Evolutionary conservation across 2,888 invertebrate species (phyloP).

Genomic region (Ectemnius lituratus): DNA sequence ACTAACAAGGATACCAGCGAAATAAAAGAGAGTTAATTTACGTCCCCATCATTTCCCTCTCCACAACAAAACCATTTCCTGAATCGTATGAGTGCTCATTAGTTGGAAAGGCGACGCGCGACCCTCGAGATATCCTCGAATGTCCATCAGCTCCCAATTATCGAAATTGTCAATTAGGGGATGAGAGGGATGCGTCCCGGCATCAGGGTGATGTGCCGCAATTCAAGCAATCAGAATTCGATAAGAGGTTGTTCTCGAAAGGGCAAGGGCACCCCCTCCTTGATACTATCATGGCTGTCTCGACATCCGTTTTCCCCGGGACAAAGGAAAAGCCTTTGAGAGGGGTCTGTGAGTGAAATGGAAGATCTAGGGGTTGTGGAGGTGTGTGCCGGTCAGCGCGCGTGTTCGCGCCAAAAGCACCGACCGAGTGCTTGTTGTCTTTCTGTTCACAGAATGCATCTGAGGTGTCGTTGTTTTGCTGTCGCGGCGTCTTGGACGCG

Average conservation of each 20-base stretch:
- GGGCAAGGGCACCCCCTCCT: not conserved
- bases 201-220: not conserved
- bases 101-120: not conserved
- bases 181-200: not conserved
- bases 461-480: slow-evolving; percentile 33
- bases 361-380: no score
- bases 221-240: not conserved
- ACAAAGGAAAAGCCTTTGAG: not conserved
- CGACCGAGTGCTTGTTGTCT: slow-evolving; percentile 14
- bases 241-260: not conserved
- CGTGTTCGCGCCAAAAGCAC: slow-evolving; percentile 17
- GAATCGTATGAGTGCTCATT: not conserved
- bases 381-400: not conserved
- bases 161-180: not conserved
- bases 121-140: not conserved
- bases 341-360: no score
- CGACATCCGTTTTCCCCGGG: no score
- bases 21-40: not conserved
- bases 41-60: not conserved
- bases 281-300: not conserved
- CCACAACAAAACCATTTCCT: not conserved
- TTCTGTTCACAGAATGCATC: slow-evolving; percentile 7
- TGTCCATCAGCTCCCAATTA: slow-evolving; percentile 6
- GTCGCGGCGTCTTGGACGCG: not conserved
- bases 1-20: not conserved